phyloP scores from a whole-genome alignment of 1,140 invertebrate species.

The Cardiocondyla obscurior region DNA sequence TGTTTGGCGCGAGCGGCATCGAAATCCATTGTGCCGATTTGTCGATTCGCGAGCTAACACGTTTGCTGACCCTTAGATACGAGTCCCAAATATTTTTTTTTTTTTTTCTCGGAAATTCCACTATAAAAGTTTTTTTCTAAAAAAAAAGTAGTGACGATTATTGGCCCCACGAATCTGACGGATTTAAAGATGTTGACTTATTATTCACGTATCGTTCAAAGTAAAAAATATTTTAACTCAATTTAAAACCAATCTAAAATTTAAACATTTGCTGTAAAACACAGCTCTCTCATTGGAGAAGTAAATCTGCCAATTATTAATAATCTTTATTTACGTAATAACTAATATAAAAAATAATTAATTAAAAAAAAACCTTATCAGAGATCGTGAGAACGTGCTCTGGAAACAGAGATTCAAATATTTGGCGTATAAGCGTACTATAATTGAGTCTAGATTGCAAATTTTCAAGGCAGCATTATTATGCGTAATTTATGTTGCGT shows the following conservation, averaged over 20 bases:
- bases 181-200: constrained; percentile 1
- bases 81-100: background rate
- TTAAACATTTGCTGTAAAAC: too few species aligned
- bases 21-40: constrained; percentile 40
- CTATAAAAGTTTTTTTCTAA: too few species aligned
- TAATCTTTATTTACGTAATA: background rate
- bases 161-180: background rate
- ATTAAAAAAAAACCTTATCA: background rate
- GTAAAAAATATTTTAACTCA: background rate
- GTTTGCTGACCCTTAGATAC: background rate
- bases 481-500: constrained; percentile 51
- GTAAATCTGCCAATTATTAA: too few species aligned
- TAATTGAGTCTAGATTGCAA: constrained; percentile 32
- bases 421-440: constrained; percentile 2
- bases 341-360: background rate
- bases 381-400: constrained; percentile 21
- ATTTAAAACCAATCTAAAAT: background rate
- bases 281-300: too few species aligned
- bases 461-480: constrained; percentile 39
- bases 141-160: background rate
- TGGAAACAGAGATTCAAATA: constrained; percentile 22
- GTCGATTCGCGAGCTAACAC: constrained; percentile 12
- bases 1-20: constrained; percentile 74
- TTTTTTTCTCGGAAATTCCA: constrained; percentile 29
- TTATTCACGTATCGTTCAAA: background rate